Evolutionary conservation across 2,888 invertebrate species (phyloP).

Genomic region (Ophion ventricosus): DNA sequence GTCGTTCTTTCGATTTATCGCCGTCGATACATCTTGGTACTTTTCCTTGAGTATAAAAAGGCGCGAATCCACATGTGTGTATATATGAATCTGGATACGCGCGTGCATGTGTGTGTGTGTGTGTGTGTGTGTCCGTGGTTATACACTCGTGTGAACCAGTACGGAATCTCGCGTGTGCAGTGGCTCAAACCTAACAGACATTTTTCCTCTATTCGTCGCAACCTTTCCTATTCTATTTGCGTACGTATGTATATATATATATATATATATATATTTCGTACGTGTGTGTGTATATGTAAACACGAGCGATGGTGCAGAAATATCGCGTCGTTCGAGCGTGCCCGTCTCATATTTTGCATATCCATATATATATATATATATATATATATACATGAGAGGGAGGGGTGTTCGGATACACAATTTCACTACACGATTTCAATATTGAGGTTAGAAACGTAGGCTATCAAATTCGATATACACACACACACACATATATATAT

Average conservation of each 20-base stretch:
- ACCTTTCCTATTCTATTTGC: slow-evolving; percentile 50
- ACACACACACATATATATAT: neutral
- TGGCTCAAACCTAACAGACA: slow-evolving; percentile 22
- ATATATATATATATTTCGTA: neutral
- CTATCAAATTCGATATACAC: neutral
- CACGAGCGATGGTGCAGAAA: slow-evolving; percentile 25
- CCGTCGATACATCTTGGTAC: slow-evolving; percentile 30
- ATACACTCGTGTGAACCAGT: slow-evolving; percentile 3
- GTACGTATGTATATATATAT: neutral
- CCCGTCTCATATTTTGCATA: slow-evolving; percentile 30
- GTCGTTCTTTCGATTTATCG: slow-evolving; percentile 45
- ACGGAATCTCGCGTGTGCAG: slow-evolving; percentile 10
- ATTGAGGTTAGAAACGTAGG: neutral
- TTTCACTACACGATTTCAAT: neutral
- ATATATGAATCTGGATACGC: neutral
- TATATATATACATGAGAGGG: neutral
- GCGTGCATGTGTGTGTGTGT: neutral
- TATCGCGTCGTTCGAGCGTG: slow-evolving; percentile 34
- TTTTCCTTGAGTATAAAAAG: slow-evolving; percentile 29
- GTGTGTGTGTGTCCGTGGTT: neutral
- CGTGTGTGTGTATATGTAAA: neutral
- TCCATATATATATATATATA: neutral
- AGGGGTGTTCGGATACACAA: neutral
- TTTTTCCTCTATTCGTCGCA: slow-evolving; percentile 31
- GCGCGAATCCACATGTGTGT: slow-evolving; percentile 7